Base-by-base conservation (phyloP, 2,888 invertebrate genomes). In the Andrena minutula region DNA sequence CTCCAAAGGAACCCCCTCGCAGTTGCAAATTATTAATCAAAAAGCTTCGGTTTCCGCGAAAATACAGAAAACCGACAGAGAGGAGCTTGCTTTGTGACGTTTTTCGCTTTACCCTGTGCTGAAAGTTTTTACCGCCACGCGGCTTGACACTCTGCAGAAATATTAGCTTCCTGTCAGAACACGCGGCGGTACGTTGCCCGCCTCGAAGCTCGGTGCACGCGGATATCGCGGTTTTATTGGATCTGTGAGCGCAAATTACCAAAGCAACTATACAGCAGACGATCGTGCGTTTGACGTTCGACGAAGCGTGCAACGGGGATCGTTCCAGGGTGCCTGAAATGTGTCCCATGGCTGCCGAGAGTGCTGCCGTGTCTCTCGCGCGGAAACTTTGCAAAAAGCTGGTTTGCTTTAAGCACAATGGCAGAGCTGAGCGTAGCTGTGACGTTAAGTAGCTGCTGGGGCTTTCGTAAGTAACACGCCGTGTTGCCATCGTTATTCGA, bases 361-460 rank as follows among this genome's bases (percentile, higher is more conserved):
- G 26, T 35, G 58, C 65, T 28, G 58, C 53, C 53, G 68, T 61
- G 75, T 41, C 61, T 30, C 63, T 66, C 68, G 64, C 58, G 26
- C 64, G 74, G 69, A 71, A 86, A 86, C 79, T 86, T 79, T 51
- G 79, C 76, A 76, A 81, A 86, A 82, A 80, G 81, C 68, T 85
- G 83, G 85, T 83, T 79, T 77, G 72, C 87, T 84, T 69, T 60
- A 68, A 66, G 72, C 82, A 75, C 74, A 85, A 86, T 77, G 79
- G 73, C 75, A 72, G 77, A 70, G 70, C 70, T n/a, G 84, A 75
- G 72, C 74, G 82, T 77, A 72, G 82, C 80, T 80, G 60, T 83
- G 72, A 86, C 71, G 75, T 86, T 85, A 85, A 87, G 83, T 83
- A 87, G 78, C 83, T 85, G 69, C 53, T 28, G 73, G 61, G 41